Evolutionary conservation across 2,797 vertebrate species (phyloP).

Genomic region (Sciaenops ocellatus): DNA sequence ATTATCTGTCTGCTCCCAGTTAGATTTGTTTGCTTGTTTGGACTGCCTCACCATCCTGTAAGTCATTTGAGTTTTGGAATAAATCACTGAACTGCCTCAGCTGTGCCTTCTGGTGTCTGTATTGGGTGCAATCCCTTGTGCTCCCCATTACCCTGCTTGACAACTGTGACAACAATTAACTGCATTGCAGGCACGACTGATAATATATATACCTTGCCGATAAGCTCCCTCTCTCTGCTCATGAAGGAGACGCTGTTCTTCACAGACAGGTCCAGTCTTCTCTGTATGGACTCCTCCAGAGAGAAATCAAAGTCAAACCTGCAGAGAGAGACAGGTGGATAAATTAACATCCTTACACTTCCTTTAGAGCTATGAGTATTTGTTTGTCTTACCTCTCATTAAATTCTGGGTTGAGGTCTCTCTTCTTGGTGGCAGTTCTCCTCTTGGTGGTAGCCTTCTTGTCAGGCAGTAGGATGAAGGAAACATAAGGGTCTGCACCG

Average conservation of each 20-base stretch:
- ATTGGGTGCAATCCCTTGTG: too few species aligned
- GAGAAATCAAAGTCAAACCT: conserved; percentile 95
- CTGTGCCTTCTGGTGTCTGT: too few species aligned
- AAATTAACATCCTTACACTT: background rate
- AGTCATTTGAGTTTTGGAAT: too few species aligned
- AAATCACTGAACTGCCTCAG: too few species aligned
- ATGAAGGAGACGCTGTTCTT: conserved; percentile 94
- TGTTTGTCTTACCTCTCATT: conserved; percentile 87
- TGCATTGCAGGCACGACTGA: background rate
- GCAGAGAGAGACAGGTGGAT: background rate
- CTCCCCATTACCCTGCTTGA: too few species aligned
- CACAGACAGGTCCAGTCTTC: conserved; percentile 90
- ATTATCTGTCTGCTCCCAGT: too few species aligned
- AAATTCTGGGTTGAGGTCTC: conserved; percentile 91
- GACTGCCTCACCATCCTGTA: too few species aligned
- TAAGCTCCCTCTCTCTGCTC: conserved; percentile 91
- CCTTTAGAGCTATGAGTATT: accelerated
- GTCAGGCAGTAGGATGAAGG: conserved; percentile 92
- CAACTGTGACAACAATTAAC: background rate
- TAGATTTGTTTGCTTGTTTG: too few species aligned
- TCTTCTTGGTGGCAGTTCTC: conserved; percentile 91
- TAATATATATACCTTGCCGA: conserved; percentile 88
- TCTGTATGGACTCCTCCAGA: conserved; percentile 87
- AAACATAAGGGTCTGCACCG: conserved; percentile 90
- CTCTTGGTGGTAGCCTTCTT: conserved; percentile 91